Evolutionary conservation across 2,113 vertebrate genomes (phyloP).

Genomic region (Australoheros scitulus): DNA sequence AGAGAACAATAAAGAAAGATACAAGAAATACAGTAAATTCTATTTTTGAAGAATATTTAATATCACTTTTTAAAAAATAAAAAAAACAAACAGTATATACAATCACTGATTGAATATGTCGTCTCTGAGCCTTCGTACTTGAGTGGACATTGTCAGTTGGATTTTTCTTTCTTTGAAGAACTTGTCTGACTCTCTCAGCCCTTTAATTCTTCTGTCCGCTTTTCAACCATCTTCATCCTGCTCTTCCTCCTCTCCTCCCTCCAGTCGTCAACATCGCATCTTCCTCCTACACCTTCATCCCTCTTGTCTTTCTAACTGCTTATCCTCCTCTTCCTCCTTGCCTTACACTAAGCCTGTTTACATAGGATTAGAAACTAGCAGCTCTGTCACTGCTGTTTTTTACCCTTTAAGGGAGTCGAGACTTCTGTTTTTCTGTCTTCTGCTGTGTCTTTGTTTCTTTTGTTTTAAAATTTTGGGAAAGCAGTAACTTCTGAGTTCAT

Average conservation of each 20-base stretch:
- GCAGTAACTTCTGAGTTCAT: neutral
- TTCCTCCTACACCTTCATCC: conserved; percentile 10
- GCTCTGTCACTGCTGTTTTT: conserved; percentile 34
- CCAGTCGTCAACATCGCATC: neutral
- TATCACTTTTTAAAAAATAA: too few relatives aligned
- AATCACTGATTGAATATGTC: neutral
- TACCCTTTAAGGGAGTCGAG: conserved; percentile 54
- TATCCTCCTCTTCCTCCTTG: conserved; percentile 48
- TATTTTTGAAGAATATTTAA: neutral
- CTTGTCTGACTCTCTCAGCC: conserved; percentile 7
- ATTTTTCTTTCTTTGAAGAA: neutral
- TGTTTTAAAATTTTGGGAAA: neutral
- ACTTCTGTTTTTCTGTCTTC: neutral
- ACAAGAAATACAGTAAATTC: too few relatives aligned
- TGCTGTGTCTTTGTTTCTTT: neutral
- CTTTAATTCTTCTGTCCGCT: conserved; percentile 42
- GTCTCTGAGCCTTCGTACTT: neutral
- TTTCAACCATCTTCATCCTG: conserved; percentile 32
- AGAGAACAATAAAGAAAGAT: neutral
- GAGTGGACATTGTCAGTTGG: neutral
- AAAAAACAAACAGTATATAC: neutral
- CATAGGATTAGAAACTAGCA: conserved; percentile 45
- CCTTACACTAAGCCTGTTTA: conserved; percentile 64
- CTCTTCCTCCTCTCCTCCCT: conserved; percentile 3
- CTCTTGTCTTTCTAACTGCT: neutral